These are phyloP conservation scores for Ostrea edulis DNA, from an alignment of 1,140 invertebrate genomes.

Conservation along the genomic window DNA sequence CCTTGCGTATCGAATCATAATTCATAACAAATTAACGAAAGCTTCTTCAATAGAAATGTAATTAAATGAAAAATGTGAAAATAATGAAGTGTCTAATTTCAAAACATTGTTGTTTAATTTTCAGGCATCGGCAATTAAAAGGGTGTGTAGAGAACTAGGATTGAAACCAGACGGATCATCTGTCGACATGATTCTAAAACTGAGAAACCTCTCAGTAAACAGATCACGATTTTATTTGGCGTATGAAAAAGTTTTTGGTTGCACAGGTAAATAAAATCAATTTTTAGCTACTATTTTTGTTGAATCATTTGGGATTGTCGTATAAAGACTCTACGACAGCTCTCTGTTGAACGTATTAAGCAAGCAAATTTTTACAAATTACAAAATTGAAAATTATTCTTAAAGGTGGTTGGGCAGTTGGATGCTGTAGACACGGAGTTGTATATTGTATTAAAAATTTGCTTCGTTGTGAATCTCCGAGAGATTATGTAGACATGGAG, in stretches of 20 bases:
- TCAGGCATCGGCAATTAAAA: constrained; percentile 13
- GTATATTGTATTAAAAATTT: constrained; percentile 40
- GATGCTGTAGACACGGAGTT: constrained; percentile 36
- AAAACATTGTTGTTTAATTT: too few relatives aligned
- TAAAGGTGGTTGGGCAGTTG: constrained; percentile 45
- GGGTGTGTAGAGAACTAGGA: constrained; percentile 27
- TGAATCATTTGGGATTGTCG: too few relatives aligned
- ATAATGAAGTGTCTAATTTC: too few relatives aligned
- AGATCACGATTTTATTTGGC: constrained; percentile 39
- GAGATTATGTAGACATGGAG: constrained; percentile 41
- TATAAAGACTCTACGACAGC: too few relatives aligned
- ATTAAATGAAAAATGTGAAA: too few relatives aligned
- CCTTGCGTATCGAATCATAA: too few relatives aligned
- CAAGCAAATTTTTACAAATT: background rate
- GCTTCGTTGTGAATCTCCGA: constrained; percentile 33
- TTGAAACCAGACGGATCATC: background rate
- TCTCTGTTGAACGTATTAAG: too few relatives aligned
- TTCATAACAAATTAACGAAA: too few relatives aligned
- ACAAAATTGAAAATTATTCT: background rate
- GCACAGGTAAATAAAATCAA: constrained; percentile 35
- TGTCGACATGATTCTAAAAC: constrained; percentile 39
- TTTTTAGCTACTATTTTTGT: too few relatives aligned
- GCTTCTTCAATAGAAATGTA: too few relatives aligned
- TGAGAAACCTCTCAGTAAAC: constrained; percentile 36
- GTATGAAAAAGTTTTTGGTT: constrained; percentile 49